These are phyloP conservation scores for Parthenolecanium corni DNA, from an alignment of 2,888 invertebrate genomes.

Conservation along the genomic window DNA sequence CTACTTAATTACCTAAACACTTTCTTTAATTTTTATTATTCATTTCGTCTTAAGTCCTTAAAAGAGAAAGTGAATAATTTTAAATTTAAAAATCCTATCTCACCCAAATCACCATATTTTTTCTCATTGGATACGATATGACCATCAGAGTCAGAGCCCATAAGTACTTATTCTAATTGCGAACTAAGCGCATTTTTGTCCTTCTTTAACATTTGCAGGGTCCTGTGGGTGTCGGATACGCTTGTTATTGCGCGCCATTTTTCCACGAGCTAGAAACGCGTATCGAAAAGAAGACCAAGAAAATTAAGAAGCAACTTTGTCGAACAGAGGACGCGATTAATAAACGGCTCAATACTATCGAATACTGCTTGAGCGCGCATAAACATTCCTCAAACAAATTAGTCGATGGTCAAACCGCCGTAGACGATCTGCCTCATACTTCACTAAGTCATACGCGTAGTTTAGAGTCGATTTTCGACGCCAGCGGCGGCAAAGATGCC, in stretches of 20 bases:
- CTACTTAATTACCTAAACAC: no score
- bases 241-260: conserved; percentile 85
- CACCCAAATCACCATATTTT: no score
- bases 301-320: conserved; percentile 64
- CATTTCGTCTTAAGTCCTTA: no score
- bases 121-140: no score
- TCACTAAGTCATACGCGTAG: conserved; percentile 9
- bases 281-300: conserved; percentile 66
- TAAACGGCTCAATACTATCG: conserved; percentile 51
- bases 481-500: neutral
- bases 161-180: no score
- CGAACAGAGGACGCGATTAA: conserved; percentile 67
- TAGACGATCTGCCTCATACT: neutral
- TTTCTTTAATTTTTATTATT: no score
- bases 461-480: conserved; percentile 17
- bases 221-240: conserved; percentile 85
- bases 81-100: no score
- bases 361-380: conserved; percentile 15
- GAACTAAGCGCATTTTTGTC: no score
- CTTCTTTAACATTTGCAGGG: no score
- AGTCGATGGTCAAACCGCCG: neutral
- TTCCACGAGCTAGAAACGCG: conserved; percentile 77
- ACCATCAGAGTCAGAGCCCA: no score
- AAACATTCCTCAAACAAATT: neutral
- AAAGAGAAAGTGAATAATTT: no score